Percentiles rank a stretch among this genome's conserved stretches.
Conservation (phyloP, 37 sponge, comb jelly and placozoan genomes). For the Beroe forskalii region DNA sequence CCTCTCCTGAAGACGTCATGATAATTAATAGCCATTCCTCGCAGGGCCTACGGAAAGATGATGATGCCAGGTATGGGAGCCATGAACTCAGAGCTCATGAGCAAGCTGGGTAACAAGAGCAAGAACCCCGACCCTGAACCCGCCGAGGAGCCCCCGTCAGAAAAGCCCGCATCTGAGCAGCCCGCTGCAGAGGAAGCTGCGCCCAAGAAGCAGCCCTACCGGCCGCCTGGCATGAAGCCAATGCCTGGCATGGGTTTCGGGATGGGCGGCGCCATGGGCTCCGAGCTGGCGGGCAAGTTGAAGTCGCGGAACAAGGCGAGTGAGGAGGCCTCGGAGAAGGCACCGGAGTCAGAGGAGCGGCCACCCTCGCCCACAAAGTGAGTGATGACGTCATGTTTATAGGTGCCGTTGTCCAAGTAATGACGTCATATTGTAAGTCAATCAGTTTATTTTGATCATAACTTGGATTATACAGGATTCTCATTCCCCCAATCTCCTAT, state of each 20-base stretch:
- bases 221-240: not conserved
- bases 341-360: not conserved
- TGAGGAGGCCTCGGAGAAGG: not conserved
- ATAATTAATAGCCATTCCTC: too few species aligned
- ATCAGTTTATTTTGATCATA: too few species aligned
- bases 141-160: too few species aligned
- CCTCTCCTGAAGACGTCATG: too few species aligned
- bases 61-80: not conserved
- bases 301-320: conserved; percentile 17
- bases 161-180: too few species aligned
- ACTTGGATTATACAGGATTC: too few species aligned
- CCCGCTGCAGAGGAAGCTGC: not conserved
- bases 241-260: conserved; percentile 32
- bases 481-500: too few species aligned
- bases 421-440: too few species aligned
- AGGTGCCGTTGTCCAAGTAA: too few species aligned
- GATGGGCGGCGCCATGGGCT: not conserved
- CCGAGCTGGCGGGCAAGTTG: conserved; percentile 16
- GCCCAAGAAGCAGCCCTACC: conserved; percentile 18
- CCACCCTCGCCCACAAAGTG: not conserved
- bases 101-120: not conserved
- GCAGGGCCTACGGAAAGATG: conserved; percentile 37
- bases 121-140: not conserved
- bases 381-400: too few species aligned
- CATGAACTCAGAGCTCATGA: conserved; percentile 1